Evolutionary conservation across 1,140 invertebrate species (phyloP).

Genomic region (Cryptotermes secundus): DNA sequence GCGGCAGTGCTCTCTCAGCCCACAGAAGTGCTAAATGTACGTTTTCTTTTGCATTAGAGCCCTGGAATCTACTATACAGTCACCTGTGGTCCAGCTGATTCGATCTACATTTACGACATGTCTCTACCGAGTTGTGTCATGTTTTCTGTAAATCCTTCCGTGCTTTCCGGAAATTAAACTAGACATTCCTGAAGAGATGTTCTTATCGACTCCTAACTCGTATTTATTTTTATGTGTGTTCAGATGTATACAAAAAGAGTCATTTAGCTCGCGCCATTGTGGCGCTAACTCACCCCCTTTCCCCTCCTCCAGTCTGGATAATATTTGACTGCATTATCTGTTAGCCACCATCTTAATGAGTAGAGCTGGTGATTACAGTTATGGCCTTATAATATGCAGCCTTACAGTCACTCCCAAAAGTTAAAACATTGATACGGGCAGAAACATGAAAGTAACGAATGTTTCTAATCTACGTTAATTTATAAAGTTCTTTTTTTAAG

Average conservation of each 20-base stretch:
- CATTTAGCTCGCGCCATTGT: neutral
- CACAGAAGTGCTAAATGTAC: no score
- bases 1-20: no score
- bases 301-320: neutral
- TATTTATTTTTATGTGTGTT: neutral
- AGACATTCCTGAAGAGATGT: neutral
- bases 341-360: neutral
- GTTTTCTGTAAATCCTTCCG: neutral
- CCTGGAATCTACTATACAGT: neutral
- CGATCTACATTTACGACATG: neutral
- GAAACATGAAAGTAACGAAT: no score
- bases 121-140: neutral
- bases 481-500: no score
- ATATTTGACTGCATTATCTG: slow-evolving; percentile 1
- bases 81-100: neutral
- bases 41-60: neutral
- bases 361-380: neutral
- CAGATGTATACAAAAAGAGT: neutral
- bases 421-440: no score
- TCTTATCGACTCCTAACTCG: neutral
- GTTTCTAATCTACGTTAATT: no score
- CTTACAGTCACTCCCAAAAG: no score
- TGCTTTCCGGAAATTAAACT: neutral
- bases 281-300: neutral
- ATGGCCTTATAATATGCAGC: neutral